Evolutionary conservation across 2,888 invertebrate species (phyloP).

Genomic region (Dyspetes luteomarginatus): DNA sequence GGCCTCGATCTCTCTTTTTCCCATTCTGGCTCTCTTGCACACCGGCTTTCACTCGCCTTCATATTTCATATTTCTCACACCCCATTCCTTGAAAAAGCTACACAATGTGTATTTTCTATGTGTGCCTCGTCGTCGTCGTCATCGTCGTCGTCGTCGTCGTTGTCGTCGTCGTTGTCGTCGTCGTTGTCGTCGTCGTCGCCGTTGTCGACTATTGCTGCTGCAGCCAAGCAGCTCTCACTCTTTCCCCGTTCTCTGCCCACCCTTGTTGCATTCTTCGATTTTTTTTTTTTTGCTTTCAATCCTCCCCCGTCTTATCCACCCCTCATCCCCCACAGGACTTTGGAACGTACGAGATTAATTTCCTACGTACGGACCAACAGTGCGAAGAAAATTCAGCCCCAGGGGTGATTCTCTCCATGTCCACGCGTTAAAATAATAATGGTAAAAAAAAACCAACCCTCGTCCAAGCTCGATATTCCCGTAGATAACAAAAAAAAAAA

Average conservation of each 20-base stretch:
- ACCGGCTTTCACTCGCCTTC: slow-evolving; percentile 69
- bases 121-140: slow-evolving; percentile 39
- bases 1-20: slow-evolving; percentile 44
- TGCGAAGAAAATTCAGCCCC: slow-evolving; percentile 19
- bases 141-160: too few species aligned
- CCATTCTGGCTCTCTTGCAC: slow-evolving; percentile 52
- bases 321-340: neutral
- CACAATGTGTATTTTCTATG: slow-evolving; percentile 21
- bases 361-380: slow-evolving; percentile 63
- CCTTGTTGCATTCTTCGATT: slow-evolving; percentile 50
- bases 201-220: slow-evolving; percentile 36
- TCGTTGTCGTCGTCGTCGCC: too few species aligned
- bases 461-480: too few species aligned
- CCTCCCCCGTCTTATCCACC: neutral
- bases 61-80: slow-evolving; percentile 79
- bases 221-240: slow-evolving; percentile 51
- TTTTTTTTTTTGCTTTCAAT: slow-evolving; percentile 28
- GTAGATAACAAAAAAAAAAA: neutral
- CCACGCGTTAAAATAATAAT: slow-evolving; percentile 31
- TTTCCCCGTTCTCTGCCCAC: slow-evolving; percentile 45
- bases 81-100: slow-evolving; percentile 65
- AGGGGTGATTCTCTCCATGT: slow-evolving; percentile 28
- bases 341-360: slow-evolving; percentile 72
- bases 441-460: too few species aligned
- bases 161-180: too few species aligned